Base-by-base conservation (phyloP, 2,113 vertebrate genomes). In the Mohoua ochrocephala region DNA sequence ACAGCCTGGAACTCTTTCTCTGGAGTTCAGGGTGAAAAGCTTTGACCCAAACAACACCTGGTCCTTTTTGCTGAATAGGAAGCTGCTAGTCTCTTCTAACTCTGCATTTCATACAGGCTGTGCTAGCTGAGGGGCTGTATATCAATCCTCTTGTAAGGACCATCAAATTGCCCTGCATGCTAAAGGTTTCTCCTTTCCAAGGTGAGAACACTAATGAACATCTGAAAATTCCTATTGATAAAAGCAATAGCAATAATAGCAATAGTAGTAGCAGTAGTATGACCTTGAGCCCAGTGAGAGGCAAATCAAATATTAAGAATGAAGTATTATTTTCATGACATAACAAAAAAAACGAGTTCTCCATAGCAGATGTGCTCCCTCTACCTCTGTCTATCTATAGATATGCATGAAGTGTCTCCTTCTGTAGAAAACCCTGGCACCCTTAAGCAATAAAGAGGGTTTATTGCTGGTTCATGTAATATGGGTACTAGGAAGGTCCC, bases 31-130 rank as follows among this genome's bases (percentile, higher is more conserved):
- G 10, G 35, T 35, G 27, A 50, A 93, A 89, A 84, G 1, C 3
- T 69, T 56, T 20, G 4, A 37, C 56, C 22, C 23, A 67, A 30
- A 57, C 2, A 53, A 4, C 2, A 44, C 1, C 9, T 1, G 1
- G 2, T 45, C 10, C 19, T 47, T 78, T 84, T 45, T 37, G 68
- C 16, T 15, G 9, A 13, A 30, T 45, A 45, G 1, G 10, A 67
- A 75, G 30, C 11, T 77, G 19, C 8, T 54, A 33, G 4, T 39
- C 39, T 76, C 10, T n/a, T 85, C 35, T 47, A 37, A 79, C 9
- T 24, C 27, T n/a, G 16, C 18, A 24, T 63, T 82, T 89, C 44
- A 30, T 31, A 10, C 12, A 44, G 26, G 5, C 20, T 81, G 7
- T 85, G 27, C 22, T 31, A 35, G 11, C 9, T 56, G 12, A 68